These are phyloP conservation scores for Taurulus bubalis DNA, from an alignment of 2,113 vertebrate genomes.

Conservation along the genomic window DNA sequence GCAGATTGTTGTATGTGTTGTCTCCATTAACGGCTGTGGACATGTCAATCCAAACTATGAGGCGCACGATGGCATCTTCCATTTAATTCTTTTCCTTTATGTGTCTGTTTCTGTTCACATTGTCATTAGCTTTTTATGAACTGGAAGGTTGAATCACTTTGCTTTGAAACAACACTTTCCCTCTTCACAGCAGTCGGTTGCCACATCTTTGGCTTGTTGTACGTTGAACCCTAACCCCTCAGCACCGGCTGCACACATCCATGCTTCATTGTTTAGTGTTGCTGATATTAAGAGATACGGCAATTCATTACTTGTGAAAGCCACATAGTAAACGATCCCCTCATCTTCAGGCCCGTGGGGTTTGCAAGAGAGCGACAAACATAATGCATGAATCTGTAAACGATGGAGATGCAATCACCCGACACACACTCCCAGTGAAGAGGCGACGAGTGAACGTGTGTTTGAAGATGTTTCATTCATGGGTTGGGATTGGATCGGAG, in stretches of 20 bases:
- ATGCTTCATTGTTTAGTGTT: no score
- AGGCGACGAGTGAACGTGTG: no score
- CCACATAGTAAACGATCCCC: neutral
- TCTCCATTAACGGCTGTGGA: neutral
- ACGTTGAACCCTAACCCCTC: no score
- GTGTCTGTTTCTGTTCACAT: neutral
- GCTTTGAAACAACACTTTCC: no score
- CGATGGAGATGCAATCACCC: neutral
- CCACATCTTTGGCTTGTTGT: no score
- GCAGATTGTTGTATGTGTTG: constrained; percentile 4
- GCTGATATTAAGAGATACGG: neutral
- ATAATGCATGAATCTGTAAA: neutral
- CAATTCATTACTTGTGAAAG: neutral
- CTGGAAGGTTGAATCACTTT: no score
- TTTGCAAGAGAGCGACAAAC: neutral
- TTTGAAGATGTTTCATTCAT: neutral
- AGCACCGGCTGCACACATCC: no score
- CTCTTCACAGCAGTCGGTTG: no score
- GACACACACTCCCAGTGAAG: neutral
- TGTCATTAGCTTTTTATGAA: no score
- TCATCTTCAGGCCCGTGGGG: neutral
- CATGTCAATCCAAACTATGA: neutral
- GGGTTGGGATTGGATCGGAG: neutral
- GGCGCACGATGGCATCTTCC: neutral
- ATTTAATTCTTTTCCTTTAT: neutral